These are phyloP conservation scores for Trichonephila clavipes DNA, from an alignment of 1,140 invertebrate genomes.

Conservation along the genomic window DNA sequence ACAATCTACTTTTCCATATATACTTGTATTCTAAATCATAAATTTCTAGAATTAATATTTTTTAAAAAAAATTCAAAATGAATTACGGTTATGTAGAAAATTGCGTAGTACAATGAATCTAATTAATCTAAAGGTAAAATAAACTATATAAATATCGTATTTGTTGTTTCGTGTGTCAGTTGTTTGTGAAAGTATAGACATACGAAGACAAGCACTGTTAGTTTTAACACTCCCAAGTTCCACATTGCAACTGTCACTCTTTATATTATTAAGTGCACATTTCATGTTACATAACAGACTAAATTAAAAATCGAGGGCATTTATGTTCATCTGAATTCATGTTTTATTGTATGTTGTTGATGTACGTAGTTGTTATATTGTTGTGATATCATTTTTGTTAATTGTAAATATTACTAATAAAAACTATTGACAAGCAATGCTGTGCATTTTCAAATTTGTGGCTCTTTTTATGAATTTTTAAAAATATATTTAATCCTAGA, in stretches of 20 bases:
- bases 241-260: background rate
- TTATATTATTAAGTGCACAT: background rate
- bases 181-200: background rate
- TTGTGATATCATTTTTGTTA: slow-evolving; percentile 1
- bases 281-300: background rate
- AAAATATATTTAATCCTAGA: too few species aligned
- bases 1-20: too few species aligned
- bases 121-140: background rate
- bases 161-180: background rate
- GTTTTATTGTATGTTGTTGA: background rate
- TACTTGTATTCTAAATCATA: too few species aligned
- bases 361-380: background rate
- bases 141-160: background rate
- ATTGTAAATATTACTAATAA: background rate
- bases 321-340: background rate
- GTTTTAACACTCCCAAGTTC: background rate
- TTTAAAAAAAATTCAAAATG: too few species aligned
- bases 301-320: background rate
- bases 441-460: background rate
- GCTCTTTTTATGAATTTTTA: too few species aligned
- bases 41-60: too few species aligned
- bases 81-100: too few species aligned
- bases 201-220: background rate
- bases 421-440: background rate
- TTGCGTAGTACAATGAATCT: background rate